A percentile compares a stretch with the other conserved stretches of the same genome.
phyloP scores from a whole-genome alignment of 2,797 vertebrate species.

The Semaprochilodus insignis region DNA sequence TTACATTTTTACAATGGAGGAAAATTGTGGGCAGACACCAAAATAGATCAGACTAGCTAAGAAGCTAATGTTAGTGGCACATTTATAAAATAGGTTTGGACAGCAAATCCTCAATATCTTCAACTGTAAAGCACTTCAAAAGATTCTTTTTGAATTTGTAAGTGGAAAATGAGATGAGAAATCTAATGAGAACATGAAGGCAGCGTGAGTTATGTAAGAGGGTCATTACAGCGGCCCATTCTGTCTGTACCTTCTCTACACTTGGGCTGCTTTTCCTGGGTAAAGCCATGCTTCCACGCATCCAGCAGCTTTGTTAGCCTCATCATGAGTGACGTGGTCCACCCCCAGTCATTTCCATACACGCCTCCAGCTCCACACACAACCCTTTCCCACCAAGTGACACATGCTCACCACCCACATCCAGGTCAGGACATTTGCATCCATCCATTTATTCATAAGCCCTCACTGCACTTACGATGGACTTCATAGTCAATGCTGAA shows the following conservation, averaged over 20 bases:
- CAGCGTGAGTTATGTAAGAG: background rate
- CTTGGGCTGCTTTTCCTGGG: background rate
- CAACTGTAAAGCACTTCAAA: no score
- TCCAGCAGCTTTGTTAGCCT: slow-evolving; percentile 14
- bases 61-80: background rate
- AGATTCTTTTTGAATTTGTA: background rate
- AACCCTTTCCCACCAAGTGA: slow-evolving; percentile 38
- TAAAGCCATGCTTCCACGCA: background rate
- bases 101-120: background rate
- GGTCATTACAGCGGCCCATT: background rate
- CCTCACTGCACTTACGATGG: slow-evolving; percentile 70
- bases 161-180: background rate
- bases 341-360: slow-evolving; percentile 40
- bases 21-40: background rate
- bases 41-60: background rate
- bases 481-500: slow-evolving; percentile 68
- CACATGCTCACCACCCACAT: slow-evolving; percentile 63
- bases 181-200: background rate
- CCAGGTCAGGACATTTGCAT: slow-evolving; percentile 68
- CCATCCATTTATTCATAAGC: slow-evolving; percentile 76
- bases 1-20: background rate
- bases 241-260: background rate
- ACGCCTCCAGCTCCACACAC: slow-evolving; percentile 23
- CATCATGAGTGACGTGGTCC: slow-evolving; percentile 12
- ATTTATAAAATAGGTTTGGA: background rate